phyloP scores from a whole-genome alignment of 53 echinoderm and acorn worm genomes.

The Pentamera pediparva region DNA sequence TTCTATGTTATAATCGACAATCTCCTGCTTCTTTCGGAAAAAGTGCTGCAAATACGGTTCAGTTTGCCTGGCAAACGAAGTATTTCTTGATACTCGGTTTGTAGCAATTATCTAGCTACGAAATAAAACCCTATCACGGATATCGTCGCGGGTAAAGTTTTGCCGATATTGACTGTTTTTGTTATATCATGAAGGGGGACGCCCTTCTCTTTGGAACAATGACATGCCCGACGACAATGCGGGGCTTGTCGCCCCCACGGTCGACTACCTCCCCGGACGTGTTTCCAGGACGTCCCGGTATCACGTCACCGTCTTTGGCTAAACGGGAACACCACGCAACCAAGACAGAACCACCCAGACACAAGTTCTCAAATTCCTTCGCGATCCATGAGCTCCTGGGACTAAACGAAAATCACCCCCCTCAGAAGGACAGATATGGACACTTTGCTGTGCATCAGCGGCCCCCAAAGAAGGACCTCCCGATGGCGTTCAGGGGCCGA shows the following conservation, averaged over 20 bases:
- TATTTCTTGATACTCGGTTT: too few relatives aligned
- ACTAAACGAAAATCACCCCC: conserved; percentile 6
- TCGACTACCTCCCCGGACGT: conserved; percentile 2
- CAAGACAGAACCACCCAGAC: conserved; percentile 1
- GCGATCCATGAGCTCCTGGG: conserved; percentile 18
- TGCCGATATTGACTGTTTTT: background rate
- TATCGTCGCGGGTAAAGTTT: background rate
- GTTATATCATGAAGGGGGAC: conserved; percentile 7
- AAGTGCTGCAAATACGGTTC: too few relatives aligned
- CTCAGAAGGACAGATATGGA: background rate
- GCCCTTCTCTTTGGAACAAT: conserved; percentile 18
- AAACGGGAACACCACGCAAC: background rate
- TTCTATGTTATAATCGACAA: too few relatives aligned
- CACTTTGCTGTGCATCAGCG: conserved; percentile 5
- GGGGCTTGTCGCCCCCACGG: conserved; percentile 6
- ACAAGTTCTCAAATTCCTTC: conserved; percentile 15
- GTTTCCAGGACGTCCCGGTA: conserved; percentile 7
- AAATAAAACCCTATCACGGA: too few relatives aligned
- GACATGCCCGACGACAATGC: background rate
- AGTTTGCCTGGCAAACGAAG: too few relatives aligned
- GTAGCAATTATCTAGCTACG: too few relatives aligned
- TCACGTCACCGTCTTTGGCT: background rate
- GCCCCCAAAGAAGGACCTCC: conserved; percentile 3
- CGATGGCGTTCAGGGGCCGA: conserved; percentile 12
- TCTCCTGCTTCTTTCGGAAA: too few relatives aligned